Evolutionary conservation across 2,888 invertebrate species (phyloP), one percentile per base, ranked within the genome.

Genomic region (Lasioglossum oenotherae): DNA sequence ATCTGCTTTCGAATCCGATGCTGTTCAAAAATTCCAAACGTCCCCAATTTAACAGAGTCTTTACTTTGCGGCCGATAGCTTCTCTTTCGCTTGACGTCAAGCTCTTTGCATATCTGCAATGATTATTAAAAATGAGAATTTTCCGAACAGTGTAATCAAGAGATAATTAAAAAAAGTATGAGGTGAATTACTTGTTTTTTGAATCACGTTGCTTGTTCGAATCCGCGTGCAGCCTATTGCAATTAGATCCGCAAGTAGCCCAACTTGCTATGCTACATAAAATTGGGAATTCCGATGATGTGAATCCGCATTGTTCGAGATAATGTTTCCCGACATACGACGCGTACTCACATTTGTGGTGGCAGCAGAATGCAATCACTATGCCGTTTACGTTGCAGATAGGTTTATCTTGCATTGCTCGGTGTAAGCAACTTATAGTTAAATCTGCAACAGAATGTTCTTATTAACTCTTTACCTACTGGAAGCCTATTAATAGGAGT

Each of bases 341-440:
- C 31, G 94, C 95, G 96, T 97, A 98, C 69, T 96, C 96, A 94
- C 98, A 98, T 89, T 97, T 96, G 95, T 99, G 99, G 95, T 99
- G 98, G 94, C 99, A 99, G 95, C 99, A 99, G 38, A 98, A 96
- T 4, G 99, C 98, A 93, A 99, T 96, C 80, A 98, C 95, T 67
- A 97, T 93, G 10, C 97, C 98, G 78, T 88, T 85, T 92, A 96
- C 91, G 92, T 95, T 95, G 5, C 86, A 87, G 82, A 93, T 64
- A 85, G 94, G 91, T 85, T 92, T 91, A 92, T 95, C 88, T 90
- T 87, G 57, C 76, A 92, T 95, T 19, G 93, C 95, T 71, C 96
- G 96, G 46, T 95, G 94, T 86, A 98, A 93, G 94, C 98, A 98
- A 67, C 97, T 96, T 82, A 98, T 93, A 1, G 98, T 97, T 90